Evolutionary conservation across 30 jellyfish, hydroid and myxozoan genomes (phyloP).

Genomic region (Cassiopea andromeda): DNA sequence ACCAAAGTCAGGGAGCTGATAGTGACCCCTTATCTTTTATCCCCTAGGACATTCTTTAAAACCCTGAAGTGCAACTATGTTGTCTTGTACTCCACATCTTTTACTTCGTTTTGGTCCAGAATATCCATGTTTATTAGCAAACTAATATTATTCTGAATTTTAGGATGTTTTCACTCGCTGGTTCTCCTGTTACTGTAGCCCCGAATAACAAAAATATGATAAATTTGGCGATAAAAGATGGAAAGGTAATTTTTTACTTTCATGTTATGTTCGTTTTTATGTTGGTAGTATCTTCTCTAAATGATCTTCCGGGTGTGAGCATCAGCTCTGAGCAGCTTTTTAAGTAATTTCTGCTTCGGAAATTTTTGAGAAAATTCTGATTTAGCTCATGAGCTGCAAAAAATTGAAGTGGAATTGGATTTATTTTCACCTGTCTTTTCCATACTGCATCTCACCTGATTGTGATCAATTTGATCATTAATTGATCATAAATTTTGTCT

Average conservation of each 20-base stretch:
- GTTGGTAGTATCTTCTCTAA: background rate
- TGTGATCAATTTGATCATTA: too few species aligned
- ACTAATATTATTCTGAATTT: background rate
- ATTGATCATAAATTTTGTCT: too few species aligned
- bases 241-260: constrained; percentile 11
- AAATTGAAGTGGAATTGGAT: too few species aligned
- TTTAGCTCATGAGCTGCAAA: background rate
- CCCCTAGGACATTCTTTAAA: too few species aligned
- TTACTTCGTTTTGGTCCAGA: background rate
- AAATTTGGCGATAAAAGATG: constrained; percentile 17
- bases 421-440: too few species aligned
- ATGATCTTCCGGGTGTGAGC: background rate
- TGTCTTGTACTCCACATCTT: too few species aligned
- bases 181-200: constrained; percentile 45
- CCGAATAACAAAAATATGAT: background rate
- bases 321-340: background rate
- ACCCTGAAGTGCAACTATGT: too few species aligned
- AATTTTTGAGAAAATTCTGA: background rate
- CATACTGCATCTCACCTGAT: too few species aligned
- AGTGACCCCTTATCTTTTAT: too few species aligned
- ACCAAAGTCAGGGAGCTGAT: too few species aligned
- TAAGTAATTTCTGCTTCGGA: background rate
- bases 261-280: background rate
- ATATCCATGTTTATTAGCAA: background rate
- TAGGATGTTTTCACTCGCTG: constrained; percentile 57